phyloP scores from a whole-genome alignment of 2,888 invertebrate genomes.

The Meteorus colon region DNA sequence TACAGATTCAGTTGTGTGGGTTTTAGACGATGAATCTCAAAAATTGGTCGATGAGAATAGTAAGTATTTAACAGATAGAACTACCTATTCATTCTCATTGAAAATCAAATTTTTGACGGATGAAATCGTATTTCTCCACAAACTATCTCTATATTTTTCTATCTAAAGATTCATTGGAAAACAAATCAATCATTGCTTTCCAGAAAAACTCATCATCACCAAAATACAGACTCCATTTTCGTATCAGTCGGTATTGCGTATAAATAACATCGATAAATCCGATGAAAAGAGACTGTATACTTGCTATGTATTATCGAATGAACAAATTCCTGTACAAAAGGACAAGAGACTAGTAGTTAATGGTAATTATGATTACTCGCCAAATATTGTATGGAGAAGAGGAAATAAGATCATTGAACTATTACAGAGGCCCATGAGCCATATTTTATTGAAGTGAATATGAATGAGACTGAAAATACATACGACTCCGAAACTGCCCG shows the following conservation, averaged over 20 bases:
- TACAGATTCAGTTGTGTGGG: conserved; percentile 75
- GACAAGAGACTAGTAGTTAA: conserved; percentile 67
- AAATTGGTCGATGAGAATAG: conserved; percentile 53
- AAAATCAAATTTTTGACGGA: neutral
- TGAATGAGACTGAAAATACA: conserved; percentile 70
- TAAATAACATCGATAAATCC: conserved; percentile 62
- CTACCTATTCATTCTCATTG: neutral
- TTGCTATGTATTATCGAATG: conserved; percentile 51
- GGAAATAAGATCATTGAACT: conserved; percentile 38
- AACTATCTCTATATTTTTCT: no score
- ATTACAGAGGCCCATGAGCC: conserved; percentile 74
- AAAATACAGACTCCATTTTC: conserved; percentile 65
- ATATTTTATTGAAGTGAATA: conserved; percentile 72
- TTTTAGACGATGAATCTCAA: conserved; percentile 49
- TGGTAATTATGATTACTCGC: conserved; percentile 59
- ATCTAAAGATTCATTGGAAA: no score
- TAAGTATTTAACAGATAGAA: conserved; percentile 43
- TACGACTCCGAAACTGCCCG: conserved; percentile 65
- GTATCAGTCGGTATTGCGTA: conserved; percentile 64
- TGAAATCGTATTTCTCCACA: no score
- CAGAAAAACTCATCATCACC: conserved; percentile 56
- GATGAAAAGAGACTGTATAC: conserved; percentile 66
- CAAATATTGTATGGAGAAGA: no score
- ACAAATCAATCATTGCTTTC: conserved; percentile 31
- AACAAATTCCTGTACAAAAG: conserved; percentile 45